Evolutionary conservation across 2,888 invertebrate genomes (phyloP), one percentile per base, ranked within the genome.

Genomic region (Pteria penguin): DNA sequence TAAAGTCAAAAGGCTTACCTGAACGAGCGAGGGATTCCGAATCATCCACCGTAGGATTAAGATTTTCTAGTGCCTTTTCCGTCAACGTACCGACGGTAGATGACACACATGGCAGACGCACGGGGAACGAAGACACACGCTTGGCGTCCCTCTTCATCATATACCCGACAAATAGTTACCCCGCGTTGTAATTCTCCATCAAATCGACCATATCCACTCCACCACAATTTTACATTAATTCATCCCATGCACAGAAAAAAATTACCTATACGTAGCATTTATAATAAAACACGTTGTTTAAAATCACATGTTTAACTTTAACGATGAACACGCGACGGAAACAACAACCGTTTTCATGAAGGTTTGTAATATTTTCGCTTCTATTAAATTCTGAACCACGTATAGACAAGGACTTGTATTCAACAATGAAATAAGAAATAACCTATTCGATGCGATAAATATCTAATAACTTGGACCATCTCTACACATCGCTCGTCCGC

Each of bases 1-100:
- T 55, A 22, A 55, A 4, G 3, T 22, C n/a, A 18, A 55, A 3
- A 8, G 22, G 8, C 55, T 55, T 55, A 60, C 60, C 60, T 26
- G 60, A 60, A 26, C 27, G 24, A 18, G 24, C 27, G 5, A 26
- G 4, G 4, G 60, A 60, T 27, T 60, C 60, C 0, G 14, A 26
- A 27, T 60, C 60, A 26, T 60, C 60, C 8, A 26, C 27, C 4
- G 60, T 26, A 26, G 22, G 26, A 2, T 60, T 60, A 24, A 60
- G 60, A 2, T 26, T 22, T 60, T 60, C 26, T 18, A 60, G 27
- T 18, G 60, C 60, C 60, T 60, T 60, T 27, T 60, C 60, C 27
- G 60, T 60, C 5, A 60, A 27, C 27, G 22, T 60, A 11, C 60
- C 60, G 8, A 60, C 60, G 26, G 22, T 24, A 8, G 60, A 60